Conservation (phyloP, 2,797 vertebrate species). For the Cyprinodon diabolis region DNA sequence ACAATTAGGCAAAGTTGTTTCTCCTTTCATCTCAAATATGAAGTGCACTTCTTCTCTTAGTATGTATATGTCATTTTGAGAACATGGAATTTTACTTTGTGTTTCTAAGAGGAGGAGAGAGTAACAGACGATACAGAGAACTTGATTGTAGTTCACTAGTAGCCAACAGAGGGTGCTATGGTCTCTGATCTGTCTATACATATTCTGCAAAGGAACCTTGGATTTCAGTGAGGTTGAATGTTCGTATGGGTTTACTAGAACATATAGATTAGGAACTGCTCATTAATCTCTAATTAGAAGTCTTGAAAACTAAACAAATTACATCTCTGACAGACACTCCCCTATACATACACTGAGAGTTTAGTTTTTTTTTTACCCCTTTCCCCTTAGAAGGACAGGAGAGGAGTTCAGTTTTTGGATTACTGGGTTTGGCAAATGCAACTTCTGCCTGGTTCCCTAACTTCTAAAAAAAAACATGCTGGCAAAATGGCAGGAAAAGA, state of each 20-base stretch:
- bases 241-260: not conserved
- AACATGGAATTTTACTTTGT: not conserved
- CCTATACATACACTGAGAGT: not conserved
- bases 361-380: no score
- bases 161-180: slow-evolving; percentile 97
- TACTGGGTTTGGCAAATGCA: slow-evolving; percentile 57
- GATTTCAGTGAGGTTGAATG: slow-evolving; percentile 2
- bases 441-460: slow-evolving; percentile 23
- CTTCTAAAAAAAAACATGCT: slow-evolving; percentile 23
- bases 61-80: not conserved
- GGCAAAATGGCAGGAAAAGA: slow-evolving; percentile 3
- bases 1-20: not conserved
- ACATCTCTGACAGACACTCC: slow-evolving; percentile 3
- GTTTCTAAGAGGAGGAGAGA: not conserved
- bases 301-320: not conserved
- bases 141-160: slow-evolving; percentile 79
- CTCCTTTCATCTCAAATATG: not conserved
- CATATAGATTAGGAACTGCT: slow-evolving; percentile 13
- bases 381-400: not conserved
- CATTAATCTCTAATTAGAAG: not conserved
- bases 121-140: not conserved
- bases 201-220: slow-evolving; percentile 28
- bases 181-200: slow-evolving; percentile 81
- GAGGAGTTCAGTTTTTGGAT: slow-evolving; percentile 1
- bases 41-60: not conserved